Base-by-base conservation (phyloP, 2,113 vertebrate genomes). In the Hippolais icterina region DNA sequence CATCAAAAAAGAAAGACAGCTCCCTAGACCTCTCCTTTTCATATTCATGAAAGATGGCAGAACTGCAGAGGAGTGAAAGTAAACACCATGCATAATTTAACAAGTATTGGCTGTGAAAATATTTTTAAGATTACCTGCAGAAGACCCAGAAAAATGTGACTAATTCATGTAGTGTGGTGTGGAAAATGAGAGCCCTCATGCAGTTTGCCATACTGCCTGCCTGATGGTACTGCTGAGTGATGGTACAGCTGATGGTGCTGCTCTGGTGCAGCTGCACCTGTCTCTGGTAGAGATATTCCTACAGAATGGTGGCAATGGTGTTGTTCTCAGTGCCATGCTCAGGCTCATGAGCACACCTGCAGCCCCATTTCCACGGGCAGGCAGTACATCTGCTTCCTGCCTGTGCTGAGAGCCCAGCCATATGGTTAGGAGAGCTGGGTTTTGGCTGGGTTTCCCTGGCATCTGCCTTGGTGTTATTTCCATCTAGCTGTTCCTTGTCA, bases 1-100 rank as follows among this genome's bases (percentile, higher is more conserved):
- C 41, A 10, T 83, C 54, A 54, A 42, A 57, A 46, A 91, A 72
- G 42, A 44, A 85, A 94, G 82, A 47, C 37, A 46, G 16, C 3
- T 83, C 23, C 83, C 44, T 50, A 29, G 47, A 93, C 42, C n/a
- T 70, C 68, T 78, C 35, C 71, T 93, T 96, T 90, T 93, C 76
- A 68, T 88, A 64, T 90, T 85, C 44, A 60, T 47, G 52, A 83
- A 81, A 90, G 76, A 41, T 17, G 25, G 68, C 60, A 93, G 83
- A 90, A 65, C 64, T 6, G 11, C 76, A 83, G 91, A 81, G 71
- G 64, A 70, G n/a, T n/a, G 35, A 81, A 94, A 83, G 64, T 95
- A 96, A 96, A 96, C 92, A 94, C 23, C 49, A 96, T 95, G 72
- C 83, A 97, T 96, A 93, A 96, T 96, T 96, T 94, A 96, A 68